Evolutionary conservation across 2,888 invertebrate species (phyloP), one percentile per base, ranked within the genome.

Genomic region (Empis livida): DNA sequence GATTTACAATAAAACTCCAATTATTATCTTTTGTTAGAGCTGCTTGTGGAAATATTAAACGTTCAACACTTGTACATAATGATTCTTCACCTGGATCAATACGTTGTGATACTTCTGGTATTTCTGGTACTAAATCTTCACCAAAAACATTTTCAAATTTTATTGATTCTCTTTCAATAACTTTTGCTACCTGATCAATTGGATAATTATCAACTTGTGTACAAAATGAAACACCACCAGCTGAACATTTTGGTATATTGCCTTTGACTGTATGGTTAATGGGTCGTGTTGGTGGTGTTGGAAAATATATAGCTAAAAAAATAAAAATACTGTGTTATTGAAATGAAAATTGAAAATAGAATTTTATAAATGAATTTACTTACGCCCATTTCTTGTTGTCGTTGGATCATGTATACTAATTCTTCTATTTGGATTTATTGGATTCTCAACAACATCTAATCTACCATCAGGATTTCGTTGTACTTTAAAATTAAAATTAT

Each of bases 1-100:
- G 75, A 61, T 89, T 84, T 2, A 87, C 70, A 17, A 89, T 77
- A 45, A 73, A 74, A 55, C 78, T 72, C 83, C 83, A 86, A 51
- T 79, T 71, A 11, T 75, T 75, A n/a, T 78, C 69, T 51, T 72
- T 70, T 45, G 76, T 80, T 48, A 71, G 63, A 0, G 77, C 83
- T 1, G 73, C 68, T 62, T 77, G 71, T 1, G 86, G 87, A 54
- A 71, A 77, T 11, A 80, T 68, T 0, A 80, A 47, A 14, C 56
- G 49, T 55, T 70, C 63, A 3, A 53, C 56, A 37, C 68, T 71
- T 2, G 56, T 51, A 55, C 77, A 78, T 1, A 77, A 57, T 20
- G 70, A 70, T 15, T 70, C 58, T 45, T 73, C 69, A 2, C 57
- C 60, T 9, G 59, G 57, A 3, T 53, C 58, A 46, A 74, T 66